Conservation (phyloP, 64 coral and sea anemone species). For the Montipora cactus region DNA sequence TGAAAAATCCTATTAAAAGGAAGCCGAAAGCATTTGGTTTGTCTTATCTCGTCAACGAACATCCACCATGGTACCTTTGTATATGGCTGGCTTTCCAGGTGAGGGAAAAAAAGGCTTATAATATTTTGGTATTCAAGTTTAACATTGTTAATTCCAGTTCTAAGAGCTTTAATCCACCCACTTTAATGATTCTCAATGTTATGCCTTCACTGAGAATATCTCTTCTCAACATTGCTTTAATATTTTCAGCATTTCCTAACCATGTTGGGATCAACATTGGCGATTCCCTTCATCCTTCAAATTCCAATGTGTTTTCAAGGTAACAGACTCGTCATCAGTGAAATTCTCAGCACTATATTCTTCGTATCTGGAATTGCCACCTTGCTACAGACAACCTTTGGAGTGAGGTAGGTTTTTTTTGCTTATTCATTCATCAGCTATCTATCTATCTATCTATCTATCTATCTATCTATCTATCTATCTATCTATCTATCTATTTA, state of each 20-base stretch:
- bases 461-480: no score
- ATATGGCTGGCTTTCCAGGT: slow-evolving; percentile 90
- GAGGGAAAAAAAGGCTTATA: background rate
- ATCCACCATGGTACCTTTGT: slow-evolving; percentile 79
- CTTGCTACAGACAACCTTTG: slow-evolving; percentile 81
- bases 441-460: no score
- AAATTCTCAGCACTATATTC: slow-evolving; percentile 87
- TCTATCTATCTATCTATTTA: no score
- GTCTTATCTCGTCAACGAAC: slow-evolving; percentile 77
- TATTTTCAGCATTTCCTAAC: slow-evolving; percentile 93
- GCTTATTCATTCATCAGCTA: no score
- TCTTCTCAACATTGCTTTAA: background rate
- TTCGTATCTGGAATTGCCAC: slow-evolving; percentile 92
- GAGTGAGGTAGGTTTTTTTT: slow-evolving; percentile 72
- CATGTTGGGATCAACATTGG: slow-evolving; percentile 90
- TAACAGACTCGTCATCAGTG: slow-evolving; percentile 78
- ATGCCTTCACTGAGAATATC: no score
- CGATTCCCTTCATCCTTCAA: slow-evolving; percentile 81
- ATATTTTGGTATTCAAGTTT: no score
- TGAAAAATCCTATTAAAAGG: background rate
- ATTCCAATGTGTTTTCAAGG: slow-evolving; percentile 73
- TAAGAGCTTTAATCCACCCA: no score
- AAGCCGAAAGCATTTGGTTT: slow-evolving; percentile 63
- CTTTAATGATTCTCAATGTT: background rate
- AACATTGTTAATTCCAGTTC: no score